phyloP scores from a whole-genome alignment of 2,797 vertebrate genomes.

The Mastacembelus armatus region DNA sequence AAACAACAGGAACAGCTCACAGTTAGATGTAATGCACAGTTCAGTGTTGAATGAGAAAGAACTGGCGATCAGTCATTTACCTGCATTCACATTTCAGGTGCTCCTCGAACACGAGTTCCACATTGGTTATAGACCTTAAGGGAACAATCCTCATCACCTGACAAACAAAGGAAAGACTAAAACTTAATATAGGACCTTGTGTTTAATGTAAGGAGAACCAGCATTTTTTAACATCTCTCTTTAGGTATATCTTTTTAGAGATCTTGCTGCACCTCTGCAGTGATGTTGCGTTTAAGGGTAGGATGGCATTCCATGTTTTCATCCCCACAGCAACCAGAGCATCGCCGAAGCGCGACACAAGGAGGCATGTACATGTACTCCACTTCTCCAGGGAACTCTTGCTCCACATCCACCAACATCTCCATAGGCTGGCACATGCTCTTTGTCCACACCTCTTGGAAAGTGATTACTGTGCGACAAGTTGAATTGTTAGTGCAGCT shows the following conservation, averaged over 20 bases:
- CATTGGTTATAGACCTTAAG: slow-evolving; percentile 58
- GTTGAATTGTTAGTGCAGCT: neutral
- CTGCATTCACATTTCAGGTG: slow-evolving; percentile 89
- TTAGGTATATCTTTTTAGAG: neutral
- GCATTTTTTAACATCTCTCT: neutral
- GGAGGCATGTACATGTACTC: slow-evolving; percentile 86
- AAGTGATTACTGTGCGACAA: slow-evolving; percentile 80
- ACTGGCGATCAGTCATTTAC: slow-evolving; percentile 65
- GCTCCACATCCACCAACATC: slow-evolving; percentile 85
- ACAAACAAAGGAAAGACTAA: neutral
- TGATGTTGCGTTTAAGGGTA: slow-evolving; percentile 79
- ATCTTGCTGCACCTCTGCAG: slow-evolving; percentile 85
- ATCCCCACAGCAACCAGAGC: slow-evolving; percentile 88
- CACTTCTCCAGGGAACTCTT: slow-evolving; percentile 86
- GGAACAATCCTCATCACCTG: slow-evolving; percentile 85
- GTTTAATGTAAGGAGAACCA: neutral
- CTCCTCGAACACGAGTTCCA: slow-evolving; percentile 87
- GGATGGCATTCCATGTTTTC: slow-evolving; percentile 86
- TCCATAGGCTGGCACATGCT: slow-evolving; percentile 88
- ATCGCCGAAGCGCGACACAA: slow-evolving; percentile 88
- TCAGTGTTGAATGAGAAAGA: too few species aligned
- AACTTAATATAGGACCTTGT: neutral
- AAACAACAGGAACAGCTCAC: slow-evolving; percentile 7
- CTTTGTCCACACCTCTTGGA: slow-evolving; percentile 86
- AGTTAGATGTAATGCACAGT: neutral